These are phyloP conservation scores for Clamator glandarius DNA, from an alignment of 2,797 vertebrate genomes.

Conservation along the genomic window DNA sequence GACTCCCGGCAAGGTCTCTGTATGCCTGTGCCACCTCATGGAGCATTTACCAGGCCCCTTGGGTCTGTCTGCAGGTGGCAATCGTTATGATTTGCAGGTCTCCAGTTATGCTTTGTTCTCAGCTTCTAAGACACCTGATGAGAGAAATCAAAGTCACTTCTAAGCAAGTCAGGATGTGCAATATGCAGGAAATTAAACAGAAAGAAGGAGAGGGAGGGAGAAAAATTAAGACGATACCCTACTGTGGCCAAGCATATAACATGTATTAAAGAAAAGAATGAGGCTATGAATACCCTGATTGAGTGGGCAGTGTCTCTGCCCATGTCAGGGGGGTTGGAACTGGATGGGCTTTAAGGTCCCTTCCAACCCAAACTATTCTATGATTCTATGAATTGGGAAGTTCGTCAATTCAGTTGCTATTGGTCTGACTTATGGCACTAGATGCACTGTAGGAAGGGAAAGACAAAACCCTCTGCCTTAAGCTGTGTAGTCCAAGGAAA, in stretches of 20 bases:
- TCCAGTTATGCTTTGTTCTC: not conserved
- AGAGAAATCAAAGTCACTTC: not conserved
- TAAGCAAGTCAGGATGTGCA: not conserved
- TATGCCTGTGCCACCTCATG: not conserved
- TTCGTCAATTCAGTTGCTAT: not conserved
- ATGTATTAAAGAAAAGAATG: not conserved
- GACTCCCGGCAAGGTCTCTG: not conserved
- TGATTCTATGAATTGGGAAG: not conserved
- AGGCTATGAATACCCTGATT: too few relatives aligned
- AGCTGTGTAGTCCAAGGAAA: not conserved
- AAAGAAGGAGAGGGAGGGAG: not conserved
- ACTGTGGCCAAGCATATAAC: not conserved
- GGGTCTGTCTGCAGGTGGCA: not conserved
- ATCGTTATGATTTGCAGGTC: not conserved
- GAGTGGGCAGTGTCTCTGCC: too few relatives aligned
- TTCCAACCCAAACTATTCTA: too few relatives aligned
- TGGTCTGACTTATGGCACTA: not conserved
- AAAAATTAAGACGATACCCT: not conserved
- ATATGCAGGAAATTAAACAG: conserved; percentile 6
- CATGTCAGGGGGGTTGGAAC: too few relatives aligned
- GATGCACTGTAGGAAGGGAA: not conserved
- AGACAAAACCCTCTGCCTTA: not conserved
- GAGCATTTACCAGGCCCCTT: not conserved
- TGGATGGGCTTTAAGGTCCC: too few relatives aligned
- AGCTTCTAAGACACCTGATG: not conserved